A percentile compares a stretch with the other conserved stretches of the same genome.
These are phyloP conservation scores for Ahaetulla prasina DNA, from an alignment of 2,113 vertebrate species.

Conservation along the genomic window DNA sequence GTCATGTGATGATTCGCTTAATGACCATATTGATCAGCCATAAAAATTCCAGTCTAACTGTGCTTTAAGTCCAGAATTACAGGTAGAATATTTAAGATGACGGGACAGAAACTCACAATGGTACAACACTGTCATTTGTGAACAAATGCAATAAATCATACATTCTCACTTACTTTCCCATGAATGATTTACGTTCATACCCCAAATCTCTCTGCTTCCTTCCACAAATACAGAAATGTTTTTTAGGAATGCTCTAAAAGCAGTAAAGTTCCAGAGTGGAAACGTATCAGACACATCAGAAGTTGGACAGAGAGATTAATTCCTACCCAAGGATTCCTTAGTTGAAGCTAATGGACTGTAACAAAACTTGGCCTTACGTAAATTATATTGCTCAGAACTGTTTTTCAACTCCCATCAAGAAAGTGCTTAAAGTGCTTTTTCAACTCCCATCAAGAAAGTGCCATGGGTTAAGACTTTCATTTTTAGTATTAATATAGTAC, in stretches of 20 bases:
- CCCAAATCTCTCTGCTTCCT: background rate
- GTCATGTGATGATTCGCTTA: background rate
- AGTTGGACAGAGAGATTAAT: background rate
- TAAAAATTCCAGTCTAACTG: background rate
- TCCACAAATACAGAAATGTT: background rate
- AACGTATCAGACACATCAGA: conserved; percentile 7
- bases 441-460: background rate
- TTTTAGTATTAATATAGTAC: conserved; percentile 1
- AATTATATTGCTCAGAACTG: background rate
- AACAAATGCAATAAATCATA: background rate
- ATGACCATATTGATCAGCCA: background rate
- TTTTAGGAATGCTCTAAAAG: background rate
- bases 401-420: background rate
- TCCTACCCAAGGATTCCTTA: background rate
- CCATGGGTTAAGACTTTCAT: background rate
- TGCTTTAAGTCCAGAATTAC: background rate
- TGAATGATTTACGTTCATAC: background rate
- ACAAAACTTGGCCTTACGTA: background rate
- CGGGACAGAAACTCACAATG: background rate
- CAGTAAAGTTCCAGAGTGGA: background rate
- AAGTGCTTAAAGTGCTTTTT: background rate
- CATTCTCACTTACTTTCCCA: background rate
- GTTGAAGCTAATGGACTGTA: conserved; percentile 6
- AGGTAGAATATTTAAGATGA: background rate
- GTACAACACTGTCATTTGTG: background rate